These are phyloP conservation scores for Muricea muricata DNA, from an alignment of 92 coral and sea anemone species.

Conservation along the genomic window DNA sequence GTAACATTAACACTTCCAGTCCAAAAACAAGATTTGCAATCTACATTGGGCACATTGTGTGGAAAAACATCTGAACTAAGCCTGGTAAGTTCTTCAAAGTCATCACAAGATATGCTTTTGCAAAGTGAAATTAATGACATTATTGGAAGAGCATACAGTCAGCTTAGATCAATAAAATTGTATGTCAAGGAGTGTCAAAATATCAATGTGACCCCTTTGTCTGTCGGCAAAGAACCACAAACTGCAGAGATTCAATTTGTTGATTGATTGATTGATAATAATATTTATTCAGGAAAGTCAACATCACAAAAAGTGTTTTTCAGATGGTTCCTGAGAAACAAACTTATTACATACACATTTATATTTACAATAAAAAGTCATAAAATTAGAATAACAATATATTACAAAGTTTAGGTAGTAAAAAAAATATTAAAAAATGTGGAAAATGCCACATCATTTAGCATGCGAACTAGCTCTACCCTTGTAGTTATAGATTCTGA, in stretches of 20 bases:
- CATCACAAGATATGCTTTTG: conserved; percentile 7
- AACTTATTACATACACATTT: no score
- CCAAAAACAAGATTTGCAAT: conserved; percentile 12
- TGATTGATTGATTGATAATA: no score
- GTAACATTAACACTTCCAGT: conserved; percentile 1
- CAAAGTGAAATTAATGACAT: neutral
- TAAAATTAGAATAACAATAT: no score
- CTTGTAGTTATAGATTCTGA: neutral
- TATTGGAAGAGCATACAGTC: neutral
- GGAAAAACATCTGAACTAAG: conserved; percentile 14
- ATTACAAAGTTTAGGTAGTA: no score
- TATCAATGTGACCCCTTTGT: neutral
- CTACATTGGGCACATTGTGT: neutral
- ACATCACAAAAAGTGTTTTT: no score
- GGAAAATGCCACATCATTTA: neutral
- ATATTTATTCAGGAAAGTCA: no score
- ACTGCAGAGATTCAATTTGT: neutral
- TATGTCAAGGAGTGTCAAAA: neutral
- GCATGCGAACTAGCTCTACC: neutral
- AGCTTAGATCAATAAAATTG: conserved; percentile 15
- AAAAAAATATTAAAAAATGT: neutral
- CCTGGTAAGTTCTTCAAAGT: conserved; percentile 1
- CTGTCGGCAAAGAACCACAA: neutral
- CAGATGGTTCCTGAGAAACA: no score
- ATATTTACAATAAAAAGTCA: no score